These are phyloP conservation scores for Oreochromis grahami DNA, from an alignment of 2,797 vertebrate species.

Conservation along the genomic window DNA sequence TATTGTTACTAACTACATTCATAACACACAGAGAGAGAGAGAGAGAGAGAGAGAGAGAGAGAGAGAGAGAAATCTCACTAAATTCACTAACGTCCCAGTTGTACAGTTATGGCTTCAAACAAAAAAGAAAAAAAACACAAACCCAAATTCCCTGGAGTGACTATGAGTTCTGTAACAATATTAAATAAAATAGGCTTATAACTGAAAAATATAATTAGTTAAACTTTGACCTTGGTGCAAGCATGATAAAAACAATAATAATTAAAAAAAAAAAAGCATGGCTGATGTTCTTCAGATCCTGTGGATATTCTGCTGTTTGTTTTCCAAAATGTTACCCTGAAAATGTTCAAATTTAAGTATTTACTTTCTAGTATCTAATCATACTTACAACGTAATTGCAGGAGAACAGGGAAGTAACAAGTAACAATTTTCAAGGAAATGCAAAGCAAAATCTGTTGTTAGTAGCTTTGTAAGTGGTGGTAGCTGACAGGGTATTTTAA, in stretches of 20 bases:
- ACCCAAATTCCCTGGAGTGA: background rate
- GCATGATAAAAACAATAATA: background rate
- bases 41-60: no score
- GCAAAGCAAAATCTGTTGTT: accelerated
- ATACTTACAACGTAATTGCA: background rate
- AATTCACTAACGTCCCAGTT: background rate
- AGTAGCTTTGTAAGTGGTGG: background rate
- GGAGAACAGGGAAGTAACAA: background rate
- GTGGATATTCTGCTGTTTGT: background rate
- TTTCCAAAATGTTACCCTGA: background rate
- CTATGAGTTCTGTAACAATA: background rate
- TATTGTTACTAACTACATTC: constrained; percentile 55
- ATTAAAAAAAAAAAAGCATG: accelerated
- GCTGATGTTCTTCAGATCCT: background rate
- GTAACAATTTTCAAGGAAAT: background rate
- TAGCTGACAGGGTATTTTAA: background rate
- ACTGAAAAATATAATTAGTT: background rate
- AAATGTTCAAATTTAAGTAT: background rate
- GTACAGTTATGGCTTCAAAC: background rate
- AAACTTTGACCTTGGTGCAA: background rate
- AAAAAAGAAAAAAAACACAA: background rate
- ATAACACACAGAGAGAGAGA: background rate
- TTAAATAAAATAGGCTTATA: background rate
- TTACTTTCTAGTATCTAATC: background rate
- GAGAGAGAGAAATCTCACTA: background rate